phyloP scores from a whole-genome alignment of 2,888 invertebrate genomes.

The Callyntrura guangdongensis region DNA sequence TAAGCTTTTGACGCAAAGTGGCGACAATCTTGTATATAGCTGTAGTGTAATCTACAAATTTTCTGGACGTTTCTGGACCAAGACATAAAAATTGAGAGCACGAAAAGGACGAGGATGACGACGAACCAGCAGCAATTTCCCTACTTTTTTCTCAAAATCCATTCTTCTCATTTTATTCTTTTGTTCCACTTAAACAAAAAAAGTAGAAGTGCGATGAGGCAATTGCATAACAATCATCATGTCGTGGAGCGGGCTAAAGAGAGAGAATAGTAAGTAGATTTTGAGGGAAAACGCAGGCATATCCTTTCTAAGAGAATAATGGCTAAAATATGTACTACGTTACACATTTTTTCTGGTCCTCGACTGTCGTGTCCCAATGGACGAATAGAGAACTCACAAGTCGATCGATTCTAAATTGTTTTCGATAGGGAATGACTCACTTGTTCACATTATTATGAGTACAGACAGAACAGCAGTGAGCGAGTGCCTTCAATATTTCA shows the following conservation, averaged over 20 bases:
- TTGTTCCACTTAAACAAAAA: constrained; percentile 56
- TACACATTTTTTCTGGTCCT: constrained; percentile 35
- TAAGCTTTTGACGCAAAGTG: background rate
- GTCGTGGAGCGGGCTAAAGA: background rate
- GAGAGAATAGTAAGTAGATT: constrained; percentile 9
- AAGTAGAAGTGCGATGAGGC: constrained; percentile 56
- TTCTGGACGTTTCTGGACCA: constrained; percentile 43
- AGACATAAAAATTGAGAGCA: constrained; percentile 61
- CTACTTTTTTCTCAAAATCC: constrained; percentile 41
- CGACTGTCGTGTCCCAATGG: constrained; percentile 57
- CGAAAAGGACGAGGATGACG: background rate
- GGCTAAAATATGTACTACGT: constrained; percentile 11
- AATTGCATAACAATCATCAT: constrained; percentile 70
- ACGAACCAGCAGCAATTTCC: constrained; percentile 13
- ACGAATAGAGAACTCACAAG: constrained; percentile 59
- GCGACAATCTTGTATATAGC: background rate
- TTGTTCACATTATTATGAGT: constrained; percentile 20
- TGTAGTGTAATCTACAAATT: constrained; percentile 28
- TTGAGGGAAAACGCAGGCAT: background rate
- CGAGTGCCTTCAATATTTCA: background rate
- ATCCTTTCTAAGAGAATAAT: constrained; percentile 62
- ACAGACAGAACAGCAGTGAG: background rate
- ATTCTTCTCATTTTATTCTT: constrained; percentile 50
- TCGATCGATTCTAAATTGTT: constrained; percentile 69
- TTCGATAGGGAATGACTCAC: constrained; percentile 71